Evolutionary conservation across 2,113 vertebrate species (phyloP).

Genomic region (Cygnus atratus): DNA sequence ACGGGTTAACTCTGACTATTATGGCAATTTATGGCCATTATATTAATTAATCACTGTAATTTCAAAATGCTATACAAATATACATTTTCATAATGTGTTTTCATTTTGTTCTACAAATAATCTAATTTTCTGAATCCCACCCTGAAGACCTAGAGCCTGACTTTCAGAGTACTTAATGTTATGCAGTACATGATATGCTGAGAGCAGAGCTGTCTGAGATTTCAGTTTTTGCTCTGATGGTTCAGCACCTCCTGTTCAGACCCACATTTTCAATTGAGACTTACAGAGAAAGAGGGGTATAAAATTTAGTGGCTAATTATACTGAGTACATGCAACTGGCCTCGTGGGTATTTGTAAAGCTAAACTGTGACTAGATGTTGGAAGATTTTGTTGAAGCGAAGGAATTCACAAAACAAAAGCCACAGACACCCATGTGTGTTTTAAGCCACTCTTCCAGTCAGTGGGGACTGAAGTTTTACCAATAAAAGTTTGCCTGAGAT

Average conservation of each 20-base stretch:
- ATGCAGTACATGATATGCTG: not conserved
- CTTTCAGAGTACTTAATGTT: not conserved
- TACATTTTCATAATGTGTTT: not conserved
- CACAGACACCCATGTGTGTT: not conserved
- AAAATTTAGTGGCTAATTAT: not conserved
- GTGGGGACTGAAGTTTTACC: not conserved
- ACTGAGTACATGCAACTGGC: not conserved
- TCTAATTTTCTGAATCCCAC: not conserved
- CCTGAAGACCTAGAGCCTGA: not conserved
- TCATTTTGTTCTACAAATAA: not conserved
- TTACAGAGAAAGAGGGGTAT: not conserved
- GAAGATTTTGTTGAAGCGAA: not conserved
- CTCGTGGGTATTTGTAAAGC: not conserved
- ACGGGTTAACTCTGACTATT: not conserved
- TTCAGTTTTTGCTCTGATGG: not conserved
- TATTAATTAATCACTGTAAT: not conserved
- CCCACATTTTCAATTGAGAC: not conserved
- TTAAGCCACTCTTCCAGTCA: not conserved
- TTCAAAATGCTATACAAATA: not conserved
- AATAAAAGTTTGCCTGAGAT: not conserved
- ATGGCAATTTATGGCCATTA: not conserved
- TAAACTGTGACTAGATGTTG: not conserved
- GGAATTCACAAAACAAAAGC: not conserved
- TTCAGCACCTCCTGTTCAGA: not conserved
- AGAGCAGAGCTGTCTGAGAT: not conserved